Percentiles rank a stretch among this genome's conserved stretches.
These are phyloP conservation scores for Anodontia alba DNA, from an alignment of 2,888 invertebrate genomes.

Conservation along the genomic window DNA sequence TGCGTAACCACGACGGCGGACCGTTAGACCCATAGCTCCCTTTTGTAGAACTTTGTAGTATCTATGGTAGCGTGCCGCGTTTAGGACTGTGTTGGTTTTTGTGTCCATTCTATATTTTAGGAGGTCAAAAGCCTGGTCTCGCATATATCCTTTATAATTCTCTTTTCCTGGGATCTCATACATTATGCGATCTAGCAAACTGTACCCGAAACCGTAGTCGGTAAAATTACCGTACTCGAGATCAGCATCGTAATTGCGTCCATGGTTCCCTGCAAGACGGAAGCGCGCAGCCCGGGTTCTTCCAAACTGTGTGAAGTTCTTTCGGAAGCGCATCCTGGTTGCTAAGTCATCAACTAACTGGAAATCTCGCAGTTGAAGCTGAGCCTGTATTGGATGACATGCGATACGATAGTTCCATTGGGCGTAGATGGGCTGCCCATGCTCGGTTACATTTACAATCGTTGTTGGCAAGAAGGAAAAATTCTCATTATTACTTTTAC, in stretches of 20 bases:
- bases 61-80: slow-evolving; percentile 52
- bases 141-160: slow-evolving; percentile 41
- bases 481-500: slow-evolving; percentile 72
- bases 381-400: slow-evolving; percentile 65
- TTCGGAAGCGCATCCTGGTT: slow-evolving; percentile 48
- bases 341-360: slow-evolving; percentile 72
- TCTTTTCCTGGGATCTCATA: slow-evolving; percentile 58
- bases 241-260: slow-evolving; percentile 1
- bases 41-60: slow-evolving; percentile 36
- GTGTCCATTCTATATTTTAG: slow-evolving; percentile 41
- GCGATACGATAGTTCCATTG: slow-evolving; percentile 77
- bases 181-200: slow-evolving; percentile 49
- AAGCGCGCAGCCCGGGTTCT: slow-evolving; percentile 54
- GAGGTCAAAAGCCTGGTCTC: slow-evolving; percentile 43
- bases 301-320: slow-evolving; percentile 35
- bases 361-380: slow-evolving; percentile 60
- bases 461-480: slow-evolving; percentile 77
- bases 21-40: slow-evolving; percentile 54
- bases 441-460: slow-evolving; percentile 52
- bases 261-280: slow-evolving; percentile 28
- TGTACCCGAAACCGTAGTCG: slow-evolving; percentile 16
- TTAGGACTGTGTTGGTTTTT: slow-evolving; percentile 40
- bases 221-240: slow-evolving; percentile 19
- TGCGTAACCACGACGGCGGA: slow-evolving; percentile 58
- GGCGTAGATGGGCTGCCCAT: slow-evolving; percentile 63